Conservation (phyloP, 2,797 vertebrate species). For the Erethizon dorsatum region DNA sequence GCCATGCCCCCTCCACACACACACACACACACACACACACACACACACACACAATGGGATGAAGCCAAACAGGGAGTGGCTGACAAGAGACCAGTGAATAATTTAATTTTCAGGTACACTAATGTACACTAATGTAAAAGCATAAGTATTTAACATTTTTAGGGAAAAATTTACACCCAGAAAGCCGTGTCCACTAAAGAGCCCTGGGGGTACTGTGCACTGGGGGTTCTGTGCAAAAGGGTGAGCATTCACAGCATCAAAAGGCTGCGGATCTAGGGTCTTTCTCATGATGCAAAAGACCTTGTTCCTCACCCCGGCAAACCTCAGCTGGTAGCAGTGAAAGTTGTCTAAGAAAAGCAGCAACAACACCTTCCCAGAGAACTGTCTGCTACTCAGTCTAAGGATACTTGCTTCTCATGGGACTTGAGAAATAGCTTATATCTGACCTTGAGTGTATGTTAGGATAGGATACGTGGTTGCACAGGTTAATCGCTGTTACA, state of each 20-base stretch:
- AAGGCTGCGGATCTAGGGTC: background rate
- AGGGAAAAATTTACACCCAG: background rate
- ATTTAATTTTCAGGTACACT: background rate
- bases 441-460: background rate
- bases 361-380: background rate
- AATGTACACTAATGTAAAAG: background rate
- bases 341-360: background rate
- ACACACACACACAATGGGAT: background rate
- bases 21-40: background rate
- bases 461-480: background rate
- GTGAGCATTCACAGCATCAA: background rate
- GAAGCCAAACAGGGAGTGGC: background rate
- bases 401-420: background rate
- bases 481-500: background rate
- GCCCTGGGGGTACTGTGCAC: background rate
- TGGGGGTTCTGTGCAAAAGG: background rate
- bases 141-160: background rate
- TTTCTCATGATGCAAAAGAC: background rate
- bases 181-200: background rate
- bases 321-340: background rate
- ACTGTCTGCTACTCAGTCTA: background rate
- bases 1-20: too few relatives aligned
- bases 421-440: conserved; percentile 1
- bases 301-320: background rate
- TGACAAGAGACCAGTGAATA: background rate